Evolutionary conservation across 2,113 vertebrate genomes (phyloP).

Genomic region (Osmerus eperlanus): DNA sequence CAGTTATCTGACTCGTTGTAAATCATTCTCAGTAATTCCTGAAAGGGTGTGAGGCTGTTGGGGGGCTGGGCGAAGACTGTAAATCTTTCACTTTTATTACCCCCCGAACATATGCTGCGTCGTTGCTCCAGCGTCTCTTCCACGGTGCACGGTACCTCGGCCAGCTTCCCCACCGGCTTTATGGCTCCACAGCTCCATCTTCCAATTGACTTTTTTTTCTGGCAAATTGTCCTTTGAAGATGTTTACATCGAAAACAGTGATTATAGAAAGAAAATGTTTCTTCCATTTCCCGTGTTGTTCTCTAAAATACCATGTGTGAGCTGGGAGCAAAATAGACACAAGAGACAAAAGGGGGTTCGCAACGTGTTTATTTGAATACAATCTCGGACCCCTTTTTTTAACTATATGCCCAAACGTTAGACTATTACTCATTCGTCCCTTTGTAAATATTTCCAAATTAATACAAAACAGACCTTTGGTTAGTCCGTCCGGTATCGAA

Average conservation of each 20-base stretch:
- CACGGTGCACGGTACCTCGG: constrained; percentile 72
- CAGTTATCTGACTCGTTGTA: constrained; percentile 91
- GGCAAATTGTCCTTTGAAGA: constrained; percentile 11
- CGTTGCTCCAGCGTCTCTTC: constrained; percentile 86
- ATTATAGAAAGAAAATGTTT: constrained; percentile 9
- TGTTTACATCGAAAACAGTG: constrained; percentile 35
- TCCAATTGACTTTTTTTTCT: constrained; percentile 6
- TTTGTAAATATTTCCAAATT: constrained; percentile 44
- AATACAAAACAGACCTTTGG: background rate
- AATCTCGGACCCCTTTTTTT: constrained; percentile 28
- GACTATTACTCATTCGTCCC: constrained; percentile 28
- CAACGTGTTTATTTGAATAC: constrained; percentile 64
- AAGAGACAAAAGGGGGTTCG: constrained; percentile 53
- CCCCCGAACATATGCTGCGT: constrained; percentile 97
- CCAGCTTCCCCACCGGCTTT: constrained; percentile 69
- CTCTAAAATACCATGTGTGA: constrained; percentile 16
- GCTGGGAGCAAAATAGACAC: constrained; percentile 38
- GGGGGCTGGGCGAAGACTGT: constrained; percentile 92
- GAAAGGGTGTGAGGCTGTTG: constrained; percentile 96
- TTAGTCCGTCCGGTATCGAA: no score
- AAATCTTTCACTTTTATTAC: constrained; percentile 99
- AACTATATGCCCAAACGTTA: constrained; percentile 16
- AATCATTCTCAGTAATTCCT: constrained; percentile 99
- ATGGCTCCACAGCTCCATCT: constrained; percentile 45
- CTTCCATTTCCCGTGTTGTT: constrained; percentile 38